Base-by-base conservation (phyloP, 2,888 invertebrate species). In the Drosophila conformis region DNA sequence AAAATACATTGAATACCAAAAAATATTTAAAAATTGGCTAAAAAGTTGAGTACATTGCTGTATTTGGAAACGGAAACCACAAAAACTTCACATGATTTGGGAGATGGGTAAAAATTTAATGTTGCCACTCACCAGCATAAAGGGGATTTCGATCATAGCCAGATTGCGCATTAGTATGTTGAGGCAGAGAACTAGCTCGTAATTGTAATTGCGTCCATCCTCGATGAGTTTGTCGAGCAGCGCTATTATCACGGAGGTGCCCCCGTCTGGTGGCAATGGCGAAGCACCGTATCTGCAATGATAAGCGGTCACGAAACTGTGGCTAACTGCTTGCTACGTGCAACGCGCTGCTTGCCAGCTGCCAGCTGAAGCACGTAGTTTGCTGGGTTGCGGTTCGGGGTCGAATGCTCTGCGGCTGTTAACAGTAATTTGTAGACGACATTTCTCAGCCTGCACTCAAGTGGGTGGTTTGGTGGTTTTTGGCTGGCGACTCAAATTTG, bases 161-260 rank as follows among this genome's bases (percentile, higher is more conserved):
- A 96, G 93, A 6, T 95, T 95, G 85, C 96, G 94, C 57, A 97
- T 89, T 6, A 96, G 91, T 36, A 97, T 90, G 83, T 95, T 95
- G 21, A 97, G 93, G 90, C 97, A 97, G 4, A 94, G 94, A 0
- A 96, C 94, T 62, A 96, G 92, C 89, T 96, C 96, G 83, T 95
- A 95, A 0, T 96, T 96, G 91, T 96, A 96, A 72, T 94, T 93
- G 64, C 95, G 94, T 70, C 94, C 95, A 69, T 91, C 90, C 76
- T 96, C 96, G 65, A 94, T 94, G 5, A 96, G 92, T 90, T 95
- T 94, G 80, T 96, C 95, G 63, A 96, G 92, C 42, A 96, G 93
- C 13, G 95, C 95, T 89, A 96, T 94, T 40, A 95, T 93, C 5
- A 95, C 95, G 56, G 95, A 94, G 0, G 95, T 94, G 0, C 95